These are phyloP conservation scores for Gymnocypris eckloni DNA, from an alignment of 2,797 vertebrate species.

Conservation along the genomic window DNA sequence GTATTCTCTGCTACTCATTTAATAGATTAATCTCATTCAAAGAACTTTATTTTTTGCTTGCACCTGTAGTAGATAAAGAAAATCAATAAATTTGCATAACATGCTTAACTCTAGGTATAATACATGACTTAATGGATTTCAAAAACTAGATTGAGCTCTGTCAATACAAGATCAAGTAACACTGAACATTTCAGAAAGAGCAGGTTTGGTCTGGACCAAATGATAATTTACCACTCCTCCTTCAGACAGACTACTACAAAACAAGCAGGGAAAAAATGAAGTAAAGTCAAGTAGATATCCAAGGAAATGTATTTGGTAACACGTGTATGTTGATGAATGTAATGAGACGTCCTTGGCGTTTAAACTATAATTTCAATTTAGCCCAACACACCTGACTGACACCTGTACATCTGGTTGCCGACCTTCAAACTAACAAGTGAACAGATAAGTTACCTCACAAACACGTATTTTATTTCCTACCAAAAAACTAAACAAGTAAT, in stretches of 20 bases:
- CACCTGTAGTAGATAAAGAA: neutral
- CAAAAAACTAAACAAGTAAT: neutral
- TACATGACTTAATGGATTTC: neutral
- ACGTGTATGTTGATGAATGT: neutral
- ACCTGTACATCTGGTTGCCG: neutral
- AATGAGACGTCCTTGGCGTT: neutral
- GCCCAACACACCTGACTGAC: neutral
- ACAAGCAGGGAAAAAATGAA: neutral
- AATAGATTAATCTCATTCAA: neutral
- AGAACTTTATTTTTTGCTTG: neutral
- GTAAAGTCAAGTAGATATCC: no score
- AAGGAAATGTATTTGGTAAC: neutral
- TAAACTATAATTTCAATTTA: neutral
- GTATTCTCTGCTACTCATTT: neutral
- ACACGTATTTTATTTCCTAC: no score
- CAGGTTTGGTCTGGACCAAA: slow-evolving; percentile 9
- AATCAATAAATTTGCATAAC: neutral
- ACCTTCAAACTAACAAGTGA: slow-evolving; percentile 60
- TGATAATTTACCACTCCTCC: neutral
- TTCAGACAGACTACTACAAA: neutral
- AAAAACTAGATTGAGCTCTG: neutral
- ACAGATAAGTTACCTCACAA: slow-evolving; percentile 26
- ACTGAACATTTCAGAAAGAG: neutral
- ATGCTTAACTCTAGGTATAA: neutral
- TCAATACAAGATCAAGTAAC: slow-evolving; percentile 5